These are phyloP conservation scores for Linhomoeus sp. DNA, from an alignment of 2,888 invertebrate species.

Conservation along the genomic window DNA sequence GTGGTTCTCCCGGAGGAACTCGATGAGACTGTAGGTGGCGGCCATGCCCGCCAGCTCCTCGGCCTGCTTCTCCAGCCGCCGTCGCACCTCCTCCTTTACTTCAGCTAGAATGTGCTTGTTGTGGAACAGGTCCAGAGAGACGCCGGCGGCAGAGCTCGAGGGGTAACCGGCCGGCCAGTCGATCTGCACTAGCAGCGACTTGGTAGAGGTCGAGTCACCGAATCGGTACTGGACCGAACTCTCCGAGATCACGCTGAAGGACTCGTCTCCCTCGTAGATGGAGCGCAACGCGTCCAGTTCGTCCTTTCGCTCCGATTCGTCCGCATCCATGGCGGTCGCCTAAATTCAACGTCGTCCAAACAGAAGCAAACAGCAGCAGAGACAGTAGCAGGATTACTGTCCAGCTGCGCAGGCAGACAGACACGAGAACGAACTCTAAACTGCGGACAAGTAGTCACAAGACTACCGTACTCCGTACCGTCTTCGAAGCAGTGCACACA, in stretches of 20 bases:
- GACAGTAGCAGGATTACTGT: neutral
- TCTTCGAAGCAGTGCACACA: too few species aligned
- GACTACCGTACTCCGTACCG: too few species aligned
- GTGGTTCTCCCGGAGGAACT: slow-evolving; percentile 63
- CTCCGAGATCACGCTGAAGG: slow-evolving; percentile 48
- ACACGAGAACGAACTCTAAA: too few species aligned
- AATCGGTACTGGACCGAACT: slow-evolving; percentile 14
- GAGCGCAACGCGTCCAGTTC: slow-evolving; percentile 73
- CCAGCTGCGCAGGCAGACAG: neutral
- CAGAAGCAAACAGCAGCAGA: neutral
- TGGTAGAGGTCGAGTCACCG: slow-evolving; percentile 50
- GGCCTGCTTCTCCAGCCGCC: slow-evolving; percentile 14
- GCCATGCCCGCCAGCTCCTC: slow-evolving; percentile 44
- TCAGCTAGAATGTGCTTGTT: slow-evolving; percentile 57
- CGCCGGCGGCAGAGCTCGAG: slow-evolving; percentile 46
- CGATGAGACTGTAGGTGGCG: slow-evolving; percentile 83
- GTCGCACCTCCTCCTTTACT: slow-evolving; percentile 33
- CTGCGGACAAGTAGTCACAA: too few species aligned
- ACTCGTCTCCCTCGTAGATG: slow-evolving; percentile 77
- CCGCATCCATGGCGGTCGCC: neutral
- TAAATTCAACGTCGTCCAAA: neutral
- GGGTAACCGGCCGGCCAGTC: slow-evolving; percentile 71
- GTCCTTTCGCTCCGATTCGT: slow-evolving; percentile 34
- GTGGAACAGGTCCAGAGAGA: slow-evolving; percentile 75
- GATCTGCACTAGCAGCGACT: slow-evolving; percentile 69